Conservation (phyloP, 2,888 invertebrate species). For the Chromoteleia sp. region DNA sequence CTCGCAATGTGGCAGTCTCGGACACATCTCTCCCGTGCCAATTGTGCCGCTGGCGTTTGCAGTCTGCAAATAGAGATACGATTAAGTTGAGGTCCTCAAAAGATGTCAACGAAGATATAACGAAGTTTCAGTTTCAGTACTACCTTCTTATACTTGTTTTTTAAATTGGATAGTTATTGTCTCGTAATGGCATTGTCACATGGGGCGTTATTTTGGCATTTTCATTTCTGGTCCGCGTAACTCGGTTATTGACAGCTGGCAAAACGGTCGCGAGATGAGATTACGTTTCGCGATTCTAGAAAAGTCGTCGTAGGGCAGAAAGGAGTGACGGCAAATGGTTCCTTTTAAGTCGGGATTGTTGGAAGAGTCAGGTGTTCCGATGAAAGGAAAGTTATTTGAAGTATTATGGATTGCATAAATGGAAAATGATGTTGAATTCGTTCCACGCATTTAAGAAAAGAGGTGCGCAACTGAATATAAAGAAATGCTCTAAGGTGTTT, state of each 20-base stretch:
- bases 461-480: too few relatives aligned
- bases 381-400: too few relatives aligned
- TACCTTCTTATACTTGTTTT: constrained; percentile 30
- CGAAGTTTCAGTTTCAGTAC: too few relatives aligned
- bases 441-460: too few relatives aligned
- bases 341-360: too few relatives aligned
- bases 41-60: constrained; percentile 36
- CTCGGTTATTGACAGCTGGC: constrained; percentile 4
- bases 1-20: constrained; percentile 74
- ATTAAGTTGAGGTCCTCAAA: constrained; percentile 44
- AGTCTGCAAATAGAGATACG: constrained; percentile 68
- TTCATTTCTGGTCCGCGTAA: constrained; percentile 1
- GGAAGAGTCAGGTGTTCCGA: too few relatives aligned
- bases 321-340: too few relatives aligned
- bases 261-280: not conserved
- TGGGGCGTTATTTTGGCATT: constrained; percentile 4
- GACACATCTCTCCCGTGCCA: constrained; percentile 73
- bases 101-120: constrained; percentile 40
- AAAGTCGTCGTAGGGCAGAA: too few relatives aligned
- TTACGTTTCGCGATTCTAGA: too few relatives aligned
- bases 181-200: constrained; percentile 13
- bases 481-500: too few relatives aligned
- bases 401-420: too few relatives aligned
- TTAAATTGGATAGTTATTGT: constrained; percentile 39
- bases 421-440: too few relatives aligned